These are phyloP conservation scores for Ptychoptera albimana DNA, from an alignment of 2,888 invertebrate species.

Conservation along the genomic window DNA sequence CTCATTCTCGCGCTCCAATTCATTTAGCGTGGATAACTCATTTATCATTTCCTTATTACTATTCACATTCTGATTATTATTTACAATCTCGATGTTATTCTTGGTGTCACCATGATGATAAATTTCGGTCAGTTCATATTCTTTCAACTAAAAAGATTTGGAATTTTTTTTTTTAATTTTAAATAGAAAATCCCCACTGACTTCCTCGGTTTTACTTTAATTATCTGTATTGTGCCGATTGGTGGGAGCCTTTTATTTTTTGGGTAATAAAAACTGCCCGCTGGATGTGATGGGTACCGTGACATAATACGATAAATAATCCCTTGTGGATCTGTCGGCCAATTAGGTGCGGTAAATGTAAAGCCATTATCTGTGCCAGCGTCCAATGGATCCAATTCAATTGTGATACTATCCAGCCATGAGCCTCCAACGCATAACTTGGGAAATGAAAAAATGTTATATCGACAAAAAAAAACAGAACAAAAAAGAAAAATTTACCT, in stretches of 20 bases:
- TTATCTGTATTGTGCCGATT: slow-evolving; percentile 80
- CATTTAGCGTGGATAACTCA: slow-evolving; percentile 63
- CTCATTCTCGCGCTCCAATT: slow-evolving; percentile 57
- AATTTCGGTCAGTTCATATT: slow-evolving; percentile 75
- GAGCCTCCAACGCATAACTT: slow-evolving; percentile 81
- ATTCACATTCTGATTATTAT: slow-evolving; percentile 26
- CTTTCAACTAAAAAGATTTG: slow-evolving; percentile 47
- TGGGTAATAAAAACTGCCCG: slow-evolving; percentile 88
- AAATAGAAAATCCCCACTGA: slow-evolving; percentile 2
- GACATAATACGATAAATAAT: slow-evolving; percentile 80
- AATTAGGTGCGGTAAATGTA: slow-evolving; percentile 92
- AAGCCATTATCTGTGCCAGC: slow-evolving; percentile 91
- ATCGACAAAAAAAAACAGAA: background rate
- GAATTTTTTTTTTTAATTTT: slow-evolving; percentile 3
- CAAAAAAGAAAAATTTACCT: slow-evolving; percentile 19
- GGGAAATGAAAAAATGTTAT: slow-evolving; percentile 3
- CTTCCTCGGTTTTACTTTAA: slow-evolving; percentile 77
- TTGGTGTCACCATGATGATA: slow-evolving; percentile 73
- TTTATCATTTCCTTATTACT: slow-evolving; percentile 49
- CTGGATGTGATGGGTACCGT: slow-evolving; percentile 78
- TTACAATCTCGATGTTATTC: slow-evolving; percentile 52
- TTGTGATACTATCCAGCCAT: slow-evolving; percentile 79
- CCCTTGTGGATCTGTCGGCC: slow-evolving; percentile 83
- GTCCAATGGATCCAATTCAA: slow-evolving; percentile 84
- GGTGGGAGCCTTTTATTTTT: slow-evolving; percentile 74